A percentile compares a stretch with the other conserved stretches of the same genome.
Evolutionary conservation across 1,140 invertebrate genomes (phyloP).

Genomic region (Calycopis cecrops): DNA sequence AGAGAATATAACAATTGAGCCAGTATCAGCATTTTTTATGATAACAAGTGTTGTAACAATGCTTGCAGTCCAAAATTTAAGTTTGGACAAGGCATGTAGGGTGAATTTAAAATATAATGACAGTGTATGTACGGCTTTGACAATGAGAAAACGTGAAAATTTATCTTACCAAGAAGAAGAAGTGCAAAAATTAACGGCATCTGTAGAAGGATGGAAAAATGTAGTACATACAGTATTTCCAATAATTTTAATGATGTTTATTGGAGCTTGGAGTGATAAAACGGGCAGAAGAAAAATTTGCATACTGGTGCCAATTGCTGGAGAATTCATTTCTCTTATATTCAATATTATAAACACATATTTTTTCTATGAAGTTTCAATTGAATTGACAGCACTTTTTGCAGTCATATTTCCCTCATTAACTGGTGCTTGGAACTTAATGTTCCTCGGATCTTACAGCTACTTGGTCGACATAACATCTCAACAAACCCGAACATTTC

Average conservation of each 20-base stretch:
- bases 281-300: constrained; percentile 86
- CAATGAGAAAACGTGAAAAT: constrained; percentile 44
- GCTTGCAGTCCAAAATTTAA: constrained; percentile 60
- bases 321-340: constrained; percentile 85
- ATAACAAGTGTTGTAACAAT: constrained; percentile 56
- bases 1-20: constrained; percentile 62
- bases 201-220: constrained; percentile 74
- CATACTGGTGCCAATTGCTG: constrained; percentile 87
- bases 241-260: constrained; percentile 74
- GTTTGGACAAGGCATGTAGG: constrained; percentile 60
- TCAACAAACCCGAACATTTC: constrained; percentile 84
- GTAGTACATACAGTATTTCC: constrained; percentile 74
- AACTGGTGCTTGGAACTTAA: constrained; percentile 89
- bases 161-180: constrained; percentile 52
- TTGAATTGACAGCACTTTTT: constrained; percentile 84
- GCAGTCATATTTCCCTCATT: constrained; percentile 83
- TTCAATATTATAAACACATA: constrained; percentile 86
- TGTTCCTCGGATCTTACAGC: constrained; percentile 91
- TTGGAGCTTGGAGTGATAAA: constrained; percentile 82
- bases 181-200: constrained; percentile 77
- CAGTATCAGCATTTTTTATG: constrained; percentile 52
- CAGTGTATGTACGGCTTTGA: constrained; percentile 45
- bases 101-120: constrained; percentile 54
- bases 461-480: constrained; percentile 91
- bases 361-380: constrained; percentile 83